These are phyloP conservation scores for Cepaea hortensis DNA, from an alignment of 2,888 invertebrate species.

Conservation along the genomic window DNA sequence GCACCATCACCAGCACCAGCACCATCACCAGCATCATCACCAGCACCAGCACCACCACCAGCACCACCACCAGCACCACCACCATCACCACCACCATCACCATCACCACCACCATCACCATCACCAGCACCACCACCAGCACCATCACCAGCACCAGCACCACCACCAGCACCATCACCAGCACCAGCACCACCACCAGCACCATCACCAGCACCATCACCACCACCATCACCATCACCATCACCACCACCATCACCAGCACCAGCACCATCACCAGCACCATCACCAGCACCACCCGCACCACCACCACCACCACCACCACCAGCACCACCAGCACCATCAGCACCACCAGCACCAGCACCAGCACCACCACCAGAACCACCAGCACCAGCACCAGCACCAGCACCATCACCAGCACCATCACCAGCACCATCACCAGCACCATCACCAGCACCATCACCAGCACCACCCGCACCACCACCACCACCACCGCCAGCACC, in stretches of 20 bases:
- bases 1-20: background rate
- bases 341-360: slow-evolving; percentile 9
- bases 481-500: no score
- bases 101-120: no score
- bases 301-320: background rate
- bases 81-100: no score
- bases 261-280: slow-evolving; percentile 1
- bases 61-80: no score
- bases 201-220: background rate
- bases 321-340: slow-evolving; percentile 4
- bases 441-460: no score
- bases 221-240: slow-evolving; percentile 1
- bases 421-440: no score
- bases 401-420: no score
- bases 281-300: background rate
- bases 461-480: no score
- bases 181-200: background rate
- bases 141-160: no score
- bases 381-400: background rate
- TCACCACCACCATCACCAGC: background rate
- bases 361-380: slow-evolving; percentile 11
- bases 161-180: no score
- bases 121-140: background rate
- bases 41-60: background rate
- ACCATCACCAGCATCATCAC: slow-evolving; percentile 3